Percentiles rank a stretch among this genome's conserved stretches.
Evolutionary conservation across 92 coral and sea anemone genomes (phyloP).

Genomic region (Epizoanthus stellaris): DNA sequence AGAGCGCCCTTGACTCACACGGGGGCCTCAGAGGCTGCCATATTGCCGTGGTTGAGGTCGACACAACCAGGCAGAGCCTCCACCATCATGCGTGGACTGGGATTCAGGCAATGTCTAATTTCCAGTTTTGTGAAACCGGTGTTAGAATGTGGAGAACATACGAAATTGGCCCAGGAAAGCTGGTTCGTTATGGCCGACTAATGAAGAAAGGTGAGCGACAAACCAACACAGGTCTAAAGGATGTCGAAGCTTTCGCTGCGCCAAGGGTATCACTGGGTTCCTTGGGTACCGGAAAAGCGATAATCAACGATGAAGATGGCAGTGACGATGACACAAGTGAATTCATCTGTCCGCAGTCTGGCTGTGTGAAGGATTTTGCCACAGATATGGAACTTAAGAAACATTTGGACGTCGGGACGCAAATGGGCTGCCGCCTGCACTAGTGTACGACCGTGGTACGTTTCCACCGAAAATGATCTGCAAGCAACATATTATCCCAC

Average conservation of each 20-base stretch:
- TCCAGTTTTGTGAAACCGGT: constrained; percentile 10
- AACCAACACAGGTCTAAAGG: neutral
- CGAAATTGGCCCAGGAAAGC: neutral
- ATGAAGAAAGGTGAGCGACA: constrained; percentile 18
- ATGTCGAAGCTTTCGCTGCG: neutral
- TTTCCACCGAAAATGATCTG: too few relatives aligned
- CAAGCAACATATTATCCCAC: too few relatives aligned
- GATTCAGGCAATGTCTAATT: neutral
- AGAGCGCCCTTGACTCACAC: constrained; percentile 29
- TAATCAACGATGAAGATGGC: neutral
- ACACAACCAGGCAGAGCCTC: neutral
- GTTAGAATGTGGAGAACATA: constrained; percentile 19
- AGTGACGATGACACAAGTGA: neutral
- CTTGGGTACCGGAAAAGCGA: neutral
- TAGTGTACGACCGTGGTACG: too few relatives aligned
- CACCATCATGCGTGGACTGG: constrained; percentile 33
- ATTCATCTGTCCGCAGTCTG: neutral
- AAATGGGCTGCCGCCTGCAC: neutral
- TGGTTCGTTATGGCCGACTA: neutral
- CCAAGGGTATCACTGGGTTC: constrained; percentile 11
- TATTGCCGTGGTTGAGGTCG: constrained; percentile 10
- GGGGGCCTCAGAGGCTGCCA: constrained; percentile 34
- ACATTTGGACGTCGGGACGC: constrained; percentile 13
- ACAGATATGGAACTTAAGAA: neutral
- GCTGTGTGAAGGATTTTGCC: neutral